Base-by-base conservation (phyloP, 2,113 vertebrate species). In the Tachysurus vachellii region DNA sequence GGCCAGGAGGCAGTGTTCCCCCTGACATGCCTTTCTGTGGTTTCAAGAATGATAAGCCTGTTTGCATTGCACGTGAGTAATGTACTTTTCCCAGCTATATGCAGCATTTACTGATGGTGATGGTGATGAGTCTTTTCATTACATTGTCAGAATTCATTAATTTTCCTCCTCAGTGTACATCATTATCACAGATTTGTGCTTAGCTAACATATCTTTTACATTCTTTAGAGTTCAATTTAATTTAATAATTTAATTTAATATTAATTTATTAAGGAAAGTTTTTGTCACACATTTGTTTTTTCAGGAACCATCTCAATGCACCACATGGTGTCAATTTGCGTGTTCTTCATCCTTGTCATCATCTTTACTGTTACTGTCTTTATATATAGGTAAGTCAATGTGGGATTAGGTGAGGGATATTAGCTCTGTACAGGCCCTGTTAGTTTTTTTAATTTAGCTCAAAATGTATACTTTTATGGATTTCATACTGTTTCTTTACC, bases 301-400 rank as follows among this genome's bases (percentile, higher is more conserved):
- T 56, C 93, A 98, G 97, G 94, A 82, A 95, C 92, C 10, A 94
- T 98, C 4, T 94, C 96, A 26, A 94, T 95, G 81, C 95, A 97
- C 91, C 97, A 98, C 91, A 94, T 97, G 88, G 92, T 98, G 89
- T 94, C 96, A 61, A 94, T 98, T 23, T 95, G 96, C 79, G 95
- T 97, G 88, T 96, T 95, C 90, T 93, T 99, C 11, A 91, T 96
- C 87, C 92, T 98, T 19, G 71, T 97, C 88, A 92, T 95, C 91
- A 94, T 97, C 28, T 93, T 96, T 61, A 80, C 95, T 0, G 88
- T 95, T 88, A 96, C 96, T 11, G 92, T 98, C 90, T 97, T 99
- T 88, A 95, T 97, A 92, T 97, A 97, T 94, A 97, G 97, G 97
- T 97, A 86, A 93, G 92, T 80, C 54, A 31, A 12, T n/a, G 16